Base-by-base conservation (phyloP, 2,888 invertebrate species). In the Alsophila aescularia region DNA sequence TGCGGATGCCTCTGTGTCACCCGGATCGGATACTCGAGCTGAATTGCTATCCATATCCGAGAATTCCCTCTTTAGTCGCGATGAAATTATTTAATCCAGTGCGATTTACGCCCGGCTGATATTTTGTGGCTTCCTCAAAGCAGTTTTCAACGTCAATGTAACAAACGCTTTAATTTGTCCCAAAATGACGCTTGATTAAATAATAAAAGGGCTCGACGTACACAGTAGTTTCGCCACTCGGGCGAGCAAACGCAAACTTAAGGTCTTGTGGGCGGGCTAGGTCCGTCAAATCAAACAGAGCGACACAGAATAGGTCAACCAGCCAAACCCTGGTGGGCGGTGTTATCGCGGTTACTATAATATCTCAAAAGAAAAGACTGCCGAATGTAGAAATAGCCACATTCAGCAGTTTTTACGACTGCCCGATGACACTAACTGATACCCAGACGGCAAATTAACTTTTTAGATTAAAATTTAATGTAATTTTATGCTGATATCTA, bases 261-360 rank as follows among this genome's bases (percentile, higher is more conserved):
- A 56, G 64, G 65, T 54, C 58, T 63, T 43, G 69, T 70, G 72
- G 73, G 70, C 70, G 75, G 66, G 56, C 52, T 62, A 68, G 68
- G 69, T 67, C 66, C 61, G 52, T 55, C 61, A 53, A 59, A 64
- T 62, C 61, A 63, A 55, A 50, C 63, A 58, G 59, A 61, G 53
- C 48, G 65, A 83, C 82, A 82, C 58, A 68, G 70, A 82, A 83
- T 76, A 74, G 83, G 83, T 81, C 73, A 80, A 67, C 70, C 78
- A 67, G 53, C 42, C 66, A 58, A 59, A 69, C 67, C 73, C 67
- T 64, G n/a, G n/a, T 50, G 63, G 70, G 68, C 72, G 71, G n/a
- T 72, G 75, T 70, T 77, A 73, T 73, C 73, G 66, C 65, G 67
- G 72, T 81, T 78, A 79, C 81, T 80, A 80, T 81, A 73, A 77